phyloP scores from a whole-genome alignment of 2,113 vertebrate species.

The Hippocampus comes region DNA sequence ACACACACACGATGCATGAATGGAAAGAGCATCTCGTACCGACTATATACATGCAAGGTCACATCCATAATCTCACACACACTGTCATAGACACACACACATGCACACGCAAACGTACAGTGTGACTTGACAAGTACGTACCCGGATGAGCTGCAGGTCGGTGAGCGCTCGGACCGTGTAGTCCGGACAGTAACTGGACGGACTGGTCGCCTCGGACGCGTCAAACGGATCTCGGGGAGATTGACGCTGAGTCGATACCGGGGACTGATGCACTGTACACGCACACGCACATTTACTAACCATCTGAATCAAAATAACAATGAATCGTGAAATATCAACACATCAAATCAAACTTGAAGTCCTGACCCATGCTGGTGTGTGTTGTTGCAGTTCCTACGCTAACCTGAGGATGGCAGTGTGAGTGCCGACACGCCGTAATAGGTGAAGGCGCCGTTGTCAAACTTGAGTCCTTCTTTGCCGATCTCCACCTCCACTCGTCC shows the following conservation, averaged over 20 bases:
- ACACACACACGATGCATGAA: background rate
- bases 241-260: conserved; percentile 73
- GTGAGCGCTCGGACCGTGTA: conserved; percentile 89
- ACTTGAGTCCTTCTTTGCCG: conserved; percentile 88
- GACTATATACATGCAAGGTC: background rate
- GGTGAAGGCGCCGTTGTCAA: conserved; percentile 89
- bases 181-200: conserved; percentile 83
- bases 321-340: too few relatives aligned
- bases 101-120: background rate
- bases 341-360: too few relatives aligned
- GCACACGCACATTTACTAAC: background rate
- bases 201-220: conserved; percentile 69
- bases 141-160: conserved; percentile 86
- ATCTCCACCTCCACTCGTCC: conserved; percentile 91
- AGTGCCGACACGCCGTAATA: conserved; percentile 88
- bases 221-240: conserved; percentile 74
- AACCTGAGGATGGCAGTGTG: conserved; percentile 81
- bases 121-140: conserved; percentile 14
- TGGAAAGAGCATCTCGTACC: background rate
- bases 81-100: background rate
- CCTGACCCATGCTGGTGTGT: too few relatives aligned
- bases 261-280: conserved; percentile 81
- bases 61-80: background rate
- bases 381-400: conserved; percentile 21
- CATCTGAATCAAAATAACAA: too few relatives aligned